A percentile compares a stretch with the other conserved stretches of the same genome.
Conservation (phyloP, 2,797 vertebrate genomes). For the Todus mexicanus region DNA sequence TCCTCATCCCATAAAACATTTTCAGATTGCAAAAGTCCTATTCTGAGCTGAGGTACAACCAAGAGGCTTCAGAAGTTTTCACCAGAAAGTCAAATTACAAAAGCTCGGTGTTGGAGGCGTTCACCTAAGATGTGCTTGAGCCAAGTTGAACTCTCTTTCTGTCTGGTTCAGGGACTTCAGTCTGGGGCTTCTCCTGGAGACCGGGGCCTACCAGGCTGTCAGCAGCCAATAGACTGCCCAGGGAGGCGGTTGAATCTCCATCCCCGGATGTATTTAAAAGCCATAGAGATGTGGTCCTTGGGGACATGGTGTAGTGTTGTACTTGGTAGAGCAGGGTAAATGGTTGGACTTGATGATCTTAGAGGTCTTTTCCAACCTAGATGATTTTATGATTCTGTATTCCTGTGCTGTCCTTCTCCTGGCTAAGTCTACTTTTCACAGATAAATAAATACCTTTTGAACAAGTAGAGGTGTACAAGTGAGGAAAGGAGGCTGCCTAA, state of each 20-base stretch:
- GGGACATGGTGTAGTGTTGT: no score
- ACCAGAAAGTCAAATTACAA: background rate
- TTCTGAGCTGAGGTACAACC: background rate
- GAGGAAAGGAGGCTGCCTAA: background rate
- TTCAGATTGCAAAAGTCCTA: background rate
- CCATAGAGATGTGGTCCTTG: no score
- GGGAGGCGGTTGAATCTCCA: no score
- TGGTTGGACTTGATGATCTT: no score
- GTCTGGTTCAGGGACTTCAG: background rate
- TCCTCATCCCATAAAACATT: conserved; percentile 19
- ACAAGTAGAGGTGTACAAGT: background rate
- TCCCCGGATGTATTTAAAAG: no score
- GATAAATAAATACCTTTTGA: background rate
- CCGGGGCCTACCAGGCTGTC: background rate
- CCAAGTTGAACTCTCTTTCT: background rate
- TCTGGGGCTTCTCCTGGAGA: background rate
- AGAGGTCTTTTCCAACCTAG: no score
- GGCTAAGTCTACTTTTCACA: background rate
- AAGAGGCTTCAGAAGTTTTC: background rate
- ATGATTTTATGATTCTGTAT: no score
- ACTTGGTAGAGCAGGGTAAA: no score
- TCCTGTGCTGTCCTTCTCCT: background rate
- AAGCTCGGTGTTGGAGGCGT: background rate
- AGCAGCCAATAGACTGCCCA: no score
- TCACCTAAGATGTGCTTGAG: background rate